Percentiles rank a stretch among this genome's conserved stretches.
These are phyloP conservation scores for Tenthredo notha DNA, from an alignment of 2,888 invertebrate genomes.

Conservation along the genomic window DNA sequence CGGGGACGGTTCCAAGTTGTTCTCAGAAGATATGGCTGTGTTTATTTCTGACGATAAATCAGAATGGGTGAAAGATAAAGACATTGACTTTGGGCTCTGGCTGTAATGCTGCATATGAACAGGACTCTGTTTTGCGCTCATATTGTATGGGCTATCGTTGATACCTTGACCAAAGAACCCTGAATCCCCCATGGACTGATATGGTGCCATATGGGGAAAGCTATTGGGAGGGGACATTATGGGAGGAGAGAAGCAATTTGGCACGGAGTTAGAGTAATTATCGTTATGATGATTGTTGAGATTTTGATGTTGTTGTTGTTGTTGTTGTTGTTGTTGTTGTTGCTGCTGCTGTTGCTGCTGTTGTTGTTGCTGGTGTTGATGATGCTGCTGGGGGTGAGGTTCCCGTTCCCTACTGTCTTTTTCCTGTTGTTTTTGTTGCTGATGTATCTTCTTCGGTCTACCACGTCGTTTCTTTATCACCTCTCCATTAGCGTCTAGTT, in stretches of 20 bases:
- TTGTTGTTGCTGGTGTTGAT: constrained; percentile 62
- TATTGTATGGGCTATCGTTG: constrained; percentile 74
- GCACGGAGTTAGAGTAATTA: constrained; percentile 68
- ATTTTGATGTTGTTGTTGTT: constrained; percentile 58
- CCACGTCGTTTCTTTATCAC: constrained; percentile 93
- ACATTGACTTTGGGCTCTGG: constrained; percentile 77
- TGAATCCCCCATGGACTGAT: constrained; percentile 72
- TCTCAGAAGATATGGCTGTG: constrained; percentile 87
- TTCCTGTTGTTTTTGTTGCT: constrained; percentile 76
- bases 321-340: constrained; percentile 54
- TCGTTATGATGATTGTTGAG: constrained; percentile 70
- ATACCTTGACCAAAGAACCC: constrained; percentile 72
- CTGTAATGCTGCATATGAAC: constrained; percentile 77
- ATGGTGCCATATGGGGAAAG: constrained; percentile 76
- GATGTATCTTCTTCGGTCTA: constrained; percentile 90
- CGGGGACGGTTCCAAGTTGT: constrained; percentile 84
- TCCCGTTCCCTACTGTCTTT: constrained; percentile 72
- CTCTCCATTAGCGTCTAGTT: constrained; percentile 79
- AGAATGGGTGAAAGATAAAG: constrained; percentile 84
- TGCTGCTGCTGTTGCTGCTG: constrained; percentile 59
- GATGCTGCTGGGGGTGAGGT: constrained; percentile 70
- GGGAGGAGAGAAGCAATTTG: constrained; percentile 75
- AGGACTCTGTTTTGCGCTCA: constrained; percentile 77
- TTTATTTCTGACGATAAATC: constrained; percentile 89
- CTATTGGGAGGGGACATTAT: constrained; percentile 75